phyloP scores from a whole-genome alignment of 2,888 invertebrate genomes.

The Zele albiditarsus region DNA sequence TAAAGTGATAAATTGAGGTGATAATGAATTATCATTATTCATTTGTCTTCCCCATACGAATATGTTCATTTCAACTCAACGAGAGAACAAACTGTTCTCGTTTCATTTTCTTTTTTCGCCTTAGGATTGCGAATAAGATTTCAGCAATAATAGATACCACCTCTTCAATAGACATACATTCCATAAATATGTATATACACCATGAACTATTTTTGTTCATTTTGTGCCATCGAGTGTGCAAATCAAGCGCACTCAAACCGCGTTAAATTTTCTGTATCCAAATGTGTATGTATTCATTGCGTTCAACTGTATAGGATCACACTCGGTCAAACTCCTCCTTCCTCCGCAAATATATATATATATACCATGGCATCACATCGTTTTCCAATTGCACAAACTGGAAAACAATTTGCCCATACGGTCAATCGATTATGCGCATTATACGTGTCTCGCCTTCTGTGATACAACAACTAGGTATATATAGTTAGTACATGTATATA shows the following conservation, averaged over 20 bases:
- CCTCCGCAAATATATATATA: not conserved
- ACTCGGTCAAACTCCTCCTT: not conserved
- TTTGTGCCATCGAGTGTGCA: not conserved
- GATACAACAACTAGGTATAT: constrained; percentile 4
- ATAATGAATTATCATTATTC: constrained; percentile 37
- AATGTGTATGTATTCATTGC: not conserved
- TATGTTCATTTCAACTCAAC: constrained; percentile 25
- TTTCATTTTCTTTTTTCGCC: not conserved
- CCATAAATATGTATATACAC: not conserved
- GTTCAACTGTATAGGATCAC: constrained; percentile 15
- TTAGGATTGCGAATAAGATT: too few species aligned
- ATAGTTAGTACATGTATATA: constrained; percentile 45
- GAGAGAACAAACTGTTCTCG: not conserved
- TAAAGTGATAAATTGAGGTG: constrained; percentile 21
- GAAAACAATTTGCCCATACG: constrained; percentile 46
- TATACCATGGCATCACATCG: constrained; percentile 13
- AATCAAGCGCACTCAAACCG: constrained; percentile 9
- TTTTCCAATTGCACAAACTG: constrained; percentile 41
- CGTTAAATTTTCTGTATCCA: constrained; percentile 14
- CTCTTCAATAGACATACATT: too few species aligned
- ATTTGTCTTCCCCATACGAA: constrained; percentile 19
- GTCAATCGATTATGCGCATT: constrained; percentile 43
- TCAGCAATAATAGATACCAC: too few species aligned
- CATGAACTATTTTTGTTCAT: not conserved
- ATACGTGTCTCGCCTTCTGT: constrained; percentile 18